These are phyloP conservation scores for Danio kyathit DNA, from an alignment of 2,797 vertebrate species.

Conservation along the genomic window DNA sequence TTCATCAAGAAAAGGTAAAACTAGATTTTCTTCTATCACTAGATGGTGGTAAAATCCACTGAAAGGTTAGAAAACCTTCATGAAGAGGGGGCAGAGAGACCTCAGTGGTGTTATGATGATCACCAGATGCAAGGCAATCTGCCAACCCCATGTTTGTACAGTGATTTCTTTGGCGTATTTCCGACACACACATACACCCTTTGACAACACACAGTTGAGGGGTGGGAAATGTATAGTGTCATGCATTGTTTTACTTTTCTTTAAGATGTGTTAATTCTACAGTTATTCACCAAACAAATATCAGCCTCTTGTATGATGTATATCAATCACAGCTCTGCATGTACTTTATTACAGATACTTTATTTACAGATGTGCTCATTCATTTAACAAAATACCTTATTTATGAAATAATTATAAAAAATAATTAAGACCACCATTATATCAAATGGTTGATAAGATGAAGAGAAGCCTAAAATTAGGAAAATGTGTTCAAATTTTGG, in stretches of 20 bases:
- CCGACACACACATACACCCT: neutral
- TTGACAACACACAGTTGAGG: neutral
- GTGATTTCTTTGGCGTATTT: neutral
- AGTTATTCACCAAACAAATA: neutral
- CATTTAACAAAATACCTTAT: neutral
- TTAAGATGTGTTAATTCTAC: neutral
- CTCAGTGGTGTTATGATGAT: neutral
- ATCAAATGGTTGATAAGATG: neutral
- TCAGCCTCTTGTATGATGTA: neutral
- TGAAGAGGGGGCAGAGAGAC: neutral
- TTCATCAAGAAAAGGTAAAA: neutral
- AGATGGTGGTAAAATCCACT: constrained; percentile 46
- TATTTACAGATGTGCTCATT: neutral
- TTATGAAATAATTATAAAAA: neutral
- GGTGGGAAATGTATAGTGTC: neutral
- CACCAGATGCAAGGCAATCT: neutral
- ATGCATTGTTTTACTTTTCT: neutral
- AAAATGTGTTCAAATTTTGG: neutral
- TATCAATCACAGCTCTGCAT: neutral
- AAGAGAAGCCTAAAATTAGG: neutral
- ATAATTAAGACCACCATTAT: neutral
- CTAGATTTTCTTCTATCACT: neutral
- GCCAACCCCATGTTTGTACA: neutral
- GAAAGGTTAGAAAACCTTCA: neutral
- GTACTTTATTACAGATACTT: no score